Evolutionary conservation across 2,797 vertebrate species (phyloP).

Genomic region (Carcharodon carcharias): DNA sequence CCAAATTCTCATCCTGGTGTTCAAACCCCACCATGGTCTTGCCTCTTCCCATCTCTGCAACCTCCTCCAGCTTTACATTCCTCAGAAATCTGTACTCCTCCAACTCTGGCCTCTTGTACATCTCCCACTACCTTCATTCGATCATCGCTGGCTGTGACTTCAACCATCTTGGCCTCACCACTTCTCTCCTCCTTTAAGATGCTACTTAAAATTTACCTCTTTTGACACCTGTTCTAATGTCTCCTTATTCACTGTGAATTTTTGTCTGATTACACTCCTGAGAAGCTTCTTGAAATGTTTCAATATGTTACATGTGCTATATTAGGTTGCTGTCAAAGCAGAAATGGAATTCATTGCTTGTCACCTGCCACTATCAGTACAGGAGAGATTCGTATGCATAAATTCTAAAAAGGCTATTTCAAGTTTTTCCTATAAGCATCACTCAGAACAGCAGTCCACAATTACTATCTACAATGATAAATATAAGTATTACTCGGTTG

Average conservation of each 20-base stretch:
- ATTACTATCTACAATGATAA: neutral
- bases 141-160: neutral
- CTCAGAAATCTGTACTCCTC: neutral
- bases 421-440: neutral
- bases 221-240: neutral
- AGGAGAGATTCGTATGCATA: too few relatives aligned
- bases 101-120: neutral
- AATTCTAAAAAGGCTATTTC: neutral
- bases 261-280: neutral
- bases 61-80: neutral
- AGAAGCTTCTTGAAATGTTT: neutral
- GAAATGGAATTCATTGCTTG: neutral
- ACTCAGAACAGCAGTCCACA: neutral
- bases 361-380: neutral
- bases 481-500: neutral
- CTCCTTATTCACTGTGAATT: neutral
- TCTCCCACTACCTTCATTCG: neutral
- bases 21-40: neutral
- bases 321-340: neutral
- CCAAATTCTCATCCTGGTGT: neutral
- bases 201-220: neutral
- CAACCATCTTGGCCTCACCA: neutral
- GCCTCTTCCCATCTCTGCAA: neutral
- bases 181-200: neutral
- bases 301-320: neutral